Conservation (phyloP, 2,888 invertebrate genomes). For the Polydrusus tereticollis region DNA sequence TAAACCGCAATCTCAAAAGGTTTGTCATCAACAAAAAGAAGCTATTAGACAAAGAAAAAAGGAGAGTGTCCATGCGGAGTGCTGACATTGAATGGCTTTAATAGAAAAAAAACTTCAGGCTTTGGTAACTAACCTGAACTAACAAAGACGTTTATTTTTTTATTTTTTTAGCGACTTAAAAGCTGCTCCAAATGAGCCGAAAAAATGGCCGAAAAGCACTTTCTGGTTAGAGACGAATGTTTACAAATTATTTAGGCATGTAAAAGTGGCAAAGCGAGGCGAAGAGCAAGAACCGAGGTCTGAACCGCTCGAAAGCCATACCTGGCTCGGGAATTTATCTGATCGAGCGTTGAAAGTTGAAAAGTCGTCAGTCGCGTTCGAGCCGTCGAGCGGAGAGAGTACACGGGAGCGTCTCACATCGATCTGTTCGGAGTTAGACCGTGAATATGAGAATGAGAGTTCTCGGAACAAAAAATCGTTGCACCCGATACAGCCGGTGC, state of each 20-base stretch:
- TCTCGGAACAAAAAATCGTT: slow-evolving; percentile 34
- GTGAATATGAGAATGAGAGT: slow-evolving; percentile 39
- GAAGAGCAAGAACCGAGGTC: slow-evolving; percentile 28
- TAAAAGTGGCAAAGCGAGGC: slow-evolving; percentile 46
- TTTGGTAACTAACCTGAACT: not conserved
- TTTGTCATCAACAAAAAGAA: slow-evolving; percentile 9
- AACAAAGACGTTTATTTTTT: not conserved
- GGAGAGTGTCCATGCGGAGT: not conserved
- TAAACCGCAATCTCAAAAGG: not conserved
- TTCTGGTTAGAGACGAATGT: slow-evolving; percentile 44
- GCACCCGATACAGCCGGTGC: slow-evolving; percentile 39
- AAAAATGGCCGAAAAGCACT: slow-evolving; percentile 39
- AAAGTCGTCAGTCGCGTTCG: slow-evolving; percentile 49
- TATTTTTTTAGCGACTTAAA: slow-evolving; percentile 22
- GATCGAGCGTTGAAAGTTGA: slow-evolving; percentile 49
- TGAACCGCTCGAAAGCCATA: slow-evolving; percentile 45
- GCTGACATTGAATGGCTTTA: not conserved
- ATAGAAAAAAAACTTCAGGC: not conserved
- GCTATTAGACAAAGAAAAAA: slow-evolving; percentile 2
- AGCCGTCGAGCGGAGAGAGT: slow-evolving; percentile 27
- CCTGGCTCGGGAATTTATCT: slow-evolving; percentile 48
- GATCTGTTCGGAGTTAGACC: slow-evolving; percentile 26
- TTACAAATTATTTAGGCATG: slow-evolving; percentile 49
- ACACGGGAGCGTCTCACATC: not conserved
- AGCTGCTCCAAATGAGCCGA: slow-evolving; percentile 14